Percentiles rank a stretch among this genome's conserved stretches.
Evolutionary conservation across 2,797 vertebrate species (phyloP).

Genomic region (Pantherophis vulpinus): DNA sequence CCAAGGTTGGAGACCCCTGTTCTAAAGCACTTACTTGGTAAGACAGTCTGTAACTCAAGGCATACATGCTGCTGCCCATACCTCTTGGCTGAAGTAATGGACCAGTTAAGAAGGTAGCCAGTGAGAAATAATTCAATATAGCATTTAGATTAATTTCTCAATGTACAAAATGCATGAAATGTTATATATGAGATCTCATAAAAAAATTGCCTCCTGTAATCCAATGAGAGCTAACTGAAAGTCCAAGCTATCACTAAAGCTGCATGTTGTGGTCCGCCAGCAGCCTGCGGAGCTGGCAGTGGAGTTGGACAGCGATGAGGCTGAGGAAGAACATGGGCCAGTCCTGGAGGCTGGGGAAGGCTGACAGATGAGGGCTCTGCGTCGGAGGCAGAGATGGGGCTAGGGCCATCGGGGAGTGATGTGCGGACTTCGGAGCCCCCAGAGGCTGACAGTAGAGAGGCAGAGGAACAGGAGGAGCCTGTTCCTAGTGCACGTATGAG

Average conservation of each 20-base stretch:
- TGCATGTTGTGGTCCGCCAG: background rate
- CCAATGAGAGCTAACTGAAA: constrained; percentile 46
- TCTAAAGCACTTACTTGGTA: background rate
- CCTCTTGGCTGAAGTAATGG: constrained; percentile 10
- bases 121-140: background rate
- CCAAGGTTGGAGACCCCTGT: no score
- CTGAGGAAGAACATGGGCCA: no score
- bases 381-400: no score
- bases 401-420: no score
- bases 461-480: no score
- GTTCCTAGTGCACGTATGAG: no score
- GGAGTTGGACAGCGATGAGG: no score
- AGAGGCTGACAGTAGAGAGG: no score
- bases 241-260: constrained; percentile 55
- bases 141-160: background rate
- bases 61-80: background rate
- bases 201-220: constrained; percentile 33
- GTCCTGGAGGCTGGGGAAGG: no score
- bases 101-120: background rate
- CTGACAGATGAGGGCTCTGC: no score
- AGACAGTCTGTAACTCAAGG: background rate
- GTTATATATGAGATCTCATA: background rate
- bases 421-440: no score
- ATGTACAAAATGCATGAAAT: background rate
- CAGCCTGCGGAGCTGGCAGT: no score